A percentile compares a stretch with the other conserved stretches of the same genome.
These are phyloP conservation scores for Epizoanthus ramosus DNA, from an alignment of 92 coral and sea anemone genomes.

Conservation along the genomic window DNA sequence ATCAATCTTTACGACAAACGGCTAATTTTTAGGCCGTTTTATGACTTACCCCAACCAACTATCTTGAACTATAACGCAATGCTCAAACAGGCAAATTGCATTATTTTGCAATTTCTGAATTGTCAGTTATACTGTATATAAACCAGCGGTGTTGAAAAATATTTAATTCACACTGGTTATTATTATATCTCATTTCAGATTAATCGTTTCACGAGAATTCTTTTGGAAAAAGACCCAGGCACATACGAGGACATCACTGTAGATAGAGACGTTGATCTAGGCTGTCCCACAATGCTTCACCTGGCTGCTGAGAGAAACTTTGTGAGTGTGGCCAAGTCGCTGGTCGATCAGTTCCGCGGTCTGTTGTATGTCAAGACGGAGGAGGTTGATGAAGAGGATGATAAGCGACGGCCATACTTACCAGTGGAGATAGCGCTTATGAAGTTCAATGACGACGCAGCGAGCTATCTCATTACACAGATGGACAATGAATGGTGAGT, in stretches of 20 bases:
- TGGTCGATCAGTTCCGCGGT: slow-evolving; percentile 79
- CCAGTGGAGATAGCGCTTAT: slow-evolving; percentile 84
- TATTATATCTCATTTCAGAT: slow-evolving; percentile 56
- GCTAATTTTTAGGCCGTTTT: no score
- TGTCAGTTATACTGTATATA: no score
- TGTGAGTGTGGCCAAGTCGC: slow-evolving; percentile 75
- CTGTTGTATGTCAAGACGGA: slow-evolving; percentile 80
- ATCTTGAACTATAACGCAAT: no score
- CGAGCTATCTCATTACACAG: slow-evolving; percentile 82
- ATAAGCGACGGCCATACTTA: slow-evolving; percentile 48
- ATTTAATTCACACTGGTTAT: not conserved
- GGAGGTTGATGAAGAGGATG: slow-evolving; percentile 29
- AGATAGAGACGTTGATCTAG: slow-evolving; percentile 73
- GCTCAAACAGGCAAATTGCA: no score
- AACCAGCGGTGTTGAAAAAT: not conserved
- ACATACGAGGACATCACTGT: slow-evolving; percentile 76
- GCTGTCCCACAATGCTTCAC: slow-evolving; percentile 83
- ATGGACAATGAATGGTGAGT: slow-evolving; percentile 96
- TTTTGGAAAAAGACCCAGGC: slow-evolving; percentile 70
- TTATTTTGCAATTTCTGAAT: no score
- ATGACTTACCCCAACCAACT: no score
- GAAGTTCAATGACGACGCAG: slow-evolving; percentile 74
- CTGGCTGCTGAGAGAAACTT: slow-evolving; percentile 85
- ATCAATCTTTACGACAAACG: no score
- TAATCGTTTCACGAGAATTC: slow-evolving; percentile 85